Evolutionary conservation across 2,113 vertebrate species (phyloP).

Genomic region (Crotalus helleri): DNA sequence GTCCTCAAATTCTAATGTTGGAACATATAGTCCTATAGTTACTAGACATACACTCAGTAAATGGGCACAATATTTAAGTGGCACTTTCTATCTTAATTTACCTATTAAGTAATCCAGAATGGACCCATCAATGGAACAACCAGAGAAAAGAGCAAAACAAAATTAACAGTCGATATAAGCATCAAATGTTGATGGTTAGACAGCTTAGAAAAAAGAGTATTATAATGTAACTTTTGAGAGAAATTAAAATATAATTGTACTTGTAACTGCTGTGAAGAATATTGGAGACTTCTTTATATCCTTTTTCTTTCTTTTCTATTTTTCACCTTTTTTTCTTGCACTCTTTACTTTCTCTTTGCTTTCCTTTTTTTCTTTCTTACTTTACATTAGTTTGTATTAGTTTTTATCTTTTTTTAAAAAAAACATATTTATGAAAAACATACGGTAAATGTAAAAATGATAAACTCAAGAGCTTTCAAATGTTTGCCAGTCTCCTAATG

Average conservation of each 20-base stretch:
- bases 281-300: background rate
- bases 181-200: background rate
- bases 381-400: background rate
- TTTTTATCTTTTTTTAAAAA: background rate
- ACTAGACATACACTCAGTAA: background rate
- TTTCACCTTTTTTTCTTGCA: background rate
- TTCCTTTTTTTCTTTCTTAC: background rate
- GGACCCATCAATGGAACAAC: background rate
- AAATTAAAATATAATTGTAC: background rate
- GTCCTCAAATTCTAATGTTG: background rate
- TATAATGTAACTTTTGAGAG: background rate
- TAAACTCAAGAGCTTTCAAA: background rate
- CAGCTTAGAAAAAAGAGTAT: background rate
- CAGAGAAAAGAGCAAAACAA: background rate
- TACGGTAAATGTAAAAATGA: background rate
- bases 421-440: background rate
- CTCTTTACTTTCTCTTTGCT: background rate
- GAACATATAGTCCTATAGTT: background rate
- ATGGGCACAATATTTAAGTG: accelerated
- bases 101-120: background rate
- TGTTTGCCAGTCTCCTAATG: background rate
- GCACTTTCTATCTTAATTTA: background rate
- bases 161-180: background rate
- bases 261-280: background rate
- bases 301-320: background rate